These are phyloP conservation scores for Margarornis squamiger DNA, from an alignment of 2,797 vertebrate genomes.

Conservation along the genomic window DNA sequence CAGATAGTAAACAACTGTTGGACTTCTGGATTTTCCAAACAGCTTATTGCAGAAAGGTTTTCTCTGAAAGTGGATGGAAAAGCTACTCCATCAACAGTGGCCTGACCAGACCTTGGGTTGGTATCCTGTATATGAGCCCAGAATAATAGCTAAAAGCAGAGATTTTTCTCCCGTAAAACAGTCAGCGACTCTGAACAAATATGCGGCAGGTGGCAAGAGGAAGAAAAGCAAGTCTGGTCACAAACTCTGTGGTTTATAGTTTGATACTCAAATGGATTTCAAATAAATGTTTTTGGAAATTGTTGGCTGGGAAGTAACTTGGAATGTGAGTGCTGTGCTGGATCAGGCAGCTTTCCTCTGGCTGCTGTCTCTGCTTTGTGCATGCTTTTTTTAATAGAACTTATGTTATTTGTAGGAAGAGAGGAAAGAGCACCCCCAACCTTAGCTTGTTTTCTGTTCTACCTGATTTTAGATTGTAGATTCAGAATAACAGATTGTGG, in stretches of 20 bases:
- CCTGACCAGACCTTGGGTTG: not conserved
- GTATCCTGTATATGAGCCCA: not conserved
- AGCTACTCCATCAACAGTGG: not conserved
- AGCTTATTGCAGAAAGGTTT: not conserved
- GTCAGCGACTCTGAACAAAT: not conserved
- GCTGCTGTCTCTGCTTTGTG: not conserved
- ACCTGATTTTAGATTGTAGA: not conserved
- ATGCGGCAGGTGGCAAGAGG: not conserved
- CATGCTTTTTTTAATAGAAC: not conserved
- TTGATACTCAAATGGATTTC: conserved; percentile 8
- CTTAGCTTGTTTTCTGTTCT: not conserved
- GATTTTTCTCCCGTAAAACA: not conserved
- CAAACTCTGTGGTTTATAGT: not conserved
- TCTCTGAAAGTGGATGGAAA: not conserved
- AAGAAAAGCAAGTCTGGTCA: not conserved
- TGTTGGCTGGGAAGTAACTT: not conserved
- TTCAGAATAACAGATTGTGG: not conserved
- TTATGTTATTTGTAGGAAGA: not conserved
- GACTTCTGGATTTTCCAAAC: not conserved
- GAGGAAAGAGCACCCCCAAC: not conserved
- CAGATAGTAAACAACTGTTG: not conserved
- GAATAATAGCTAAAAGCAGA: not conserved
- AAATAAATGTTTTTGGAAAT: conserved; percentile 5
- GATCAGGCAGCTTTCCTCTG: not conserved
- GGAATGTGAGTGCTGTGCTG: not conserved